These are phyloP conservation scores for Parazoanthus swiftii DNA, from an alignment of 92 coral and sea anemone genomes.

Conservation along the genomic window DNA sequence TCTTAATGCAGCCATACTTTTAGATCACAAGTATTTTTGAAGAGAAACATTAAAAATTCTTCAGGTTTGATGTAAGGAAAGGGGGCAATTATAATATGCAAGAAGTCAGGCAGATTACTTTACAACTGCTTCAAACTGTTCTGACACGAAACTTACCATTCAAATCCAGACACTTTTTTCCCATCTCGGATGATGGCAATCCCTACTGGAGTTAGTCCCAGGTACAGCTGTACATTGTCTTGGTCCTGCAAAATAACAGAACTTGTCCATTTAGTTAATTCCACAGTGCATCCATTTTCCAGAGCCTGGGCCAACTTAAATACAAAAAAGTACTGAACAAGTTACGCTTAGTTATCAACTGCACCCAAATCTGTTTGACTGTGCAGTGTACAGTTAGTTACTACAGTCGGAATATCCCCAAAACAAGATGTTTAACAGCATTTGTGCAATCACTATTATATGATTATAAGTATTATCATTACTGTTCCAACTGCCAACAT, in stretches of 20 bases:
- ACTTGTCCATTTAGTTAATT: background rate
- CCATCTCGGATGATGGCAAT: conserved; percentile 96
- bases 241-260: conserved; percentile 70
- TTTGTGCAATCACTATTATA: too few relatives aligned
- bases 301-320: too few relatives aligned
- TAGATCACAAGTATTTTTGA: too few relatives aligned
- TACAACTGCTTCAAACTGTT: background rate
- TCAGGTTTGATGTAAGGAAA: background rate
- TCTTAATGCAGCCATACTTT: too few relatives aligned
- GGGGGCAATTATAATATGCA: background rate
- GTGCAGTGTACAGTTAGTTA: background rate
- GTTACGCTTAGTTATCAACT: background rate
- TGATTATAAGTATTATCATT: too few relatives aligned
- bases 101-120: background rate
- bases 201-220: conserved; percentile 92
- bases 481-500: too few relatives aligned
- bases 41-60: background rate
- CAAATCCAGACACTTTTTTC: conserved; percentile 96
- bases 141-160: conserved; percentile 59
- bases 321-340: background rate
- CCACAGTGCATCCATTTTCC: background rate
- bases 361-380: background rate
- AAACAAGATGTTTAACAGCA: too few relatives aligned
- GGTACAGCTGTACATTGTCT: conserved; percentile 88
- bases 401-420: too few relatives aligned